phyloP scores from a whole-genome alignment of 2,888 invertebrate genomes.

The Acanthococcus lagerstroemiae region DNA sequence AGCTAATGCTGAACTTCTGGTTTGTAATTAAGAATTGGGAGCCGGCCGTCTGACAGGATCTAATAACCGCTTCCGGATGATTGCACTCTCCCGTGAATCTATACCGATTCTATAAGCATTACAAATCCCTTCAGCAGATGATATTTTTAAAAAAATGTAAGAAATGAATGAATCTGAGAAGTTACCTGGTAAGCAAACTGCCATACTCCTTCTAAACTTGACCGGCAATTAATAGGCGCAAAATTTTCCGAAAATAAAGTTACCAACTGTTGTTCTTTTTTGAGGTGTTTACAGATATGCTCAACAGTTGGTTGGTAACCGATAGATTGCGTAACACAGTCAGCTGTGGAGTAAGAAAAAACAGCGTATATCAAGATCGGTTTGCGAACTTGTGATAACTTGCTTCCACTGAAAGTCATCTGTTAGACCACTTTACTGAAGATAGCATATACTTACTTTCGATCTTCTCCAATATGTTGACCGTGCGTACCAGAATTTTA shows the following conservation, averaged over 20 bases:
- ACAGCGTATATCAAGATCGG: neutral
- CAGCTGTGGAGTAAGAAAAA: constrained; percentile 43
- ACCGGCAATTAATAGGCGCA: constrained; percentile 80
- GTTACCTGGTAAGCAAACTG: constrained; percentile 74
- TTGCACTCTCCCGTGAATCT: constrained; percentile 87
- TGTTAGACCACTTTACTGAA: neutral
- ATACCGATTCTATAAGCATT: constrained; percentile 56
- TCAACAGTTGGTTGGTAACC: constrained; percentile 60
- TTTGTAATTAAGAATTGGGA: constrained; percentile 92
- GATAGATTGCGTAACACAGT: constrained; percentile 60
- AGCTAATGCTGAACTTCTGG: constrained; percentile 92
- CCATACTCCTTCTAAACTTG: constrained; percentile 92
- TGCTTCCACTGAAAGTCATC: neutral
- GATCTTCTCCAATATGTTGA: constrained; percentile 79
- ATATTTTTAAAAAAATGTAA: neutral
- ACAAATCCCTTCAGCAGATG: neutral
- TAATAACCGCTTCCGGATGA: constrained; percentile 76
- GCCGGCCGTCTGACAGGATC: constrained; percentile 90
- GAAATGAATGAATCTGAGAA: neutral
- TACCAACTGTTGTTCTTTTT: constrained; percentile 66
- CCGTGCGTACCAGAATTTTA: constrained; percentile 69
- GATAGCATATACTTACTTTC: constrained; percentile 53
- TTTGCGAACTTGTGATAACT: too few species aligned
- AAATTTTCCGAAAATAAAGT: constrained; percentile 87
- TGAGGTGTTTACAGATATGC: constrained; percentile 59